Base-by-base conservation (phyloP, 1,140 invertebrate genomes). In the Hycleus phaleratus region DNA sequence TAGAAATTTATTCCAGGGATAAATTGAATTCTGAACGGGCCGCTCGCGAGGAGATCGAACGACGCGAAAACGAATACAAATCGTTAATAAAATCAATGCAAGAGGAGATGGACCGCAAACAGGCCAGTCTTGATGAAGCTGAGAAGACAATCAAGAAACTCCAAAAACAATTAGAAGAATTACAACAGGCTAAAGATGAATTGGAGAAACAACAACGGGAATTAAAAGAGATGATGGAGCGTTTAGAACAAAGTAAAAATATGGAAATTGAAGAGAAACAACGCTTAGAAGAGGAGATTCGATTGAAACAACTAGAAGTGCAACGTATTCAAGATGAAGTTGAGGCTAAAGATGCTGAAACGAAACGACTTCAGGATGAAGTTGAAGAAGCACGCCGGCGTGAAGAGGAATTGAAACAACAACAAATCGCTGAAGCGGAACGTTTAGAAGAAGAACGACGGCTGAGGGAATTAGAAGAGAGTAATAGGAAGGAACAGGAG, bases 121-220 rank as follows among this genome's bases (percentile, higher is more conserved):
- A 88, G 69, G 85, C 77, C 6, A 81, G 93, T 73, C 77, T 95
- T 40, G 69, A 85, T 32, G 90, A 93, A 73, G 93, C 95, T 26
- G 90, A 93, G 79, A 88, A 95, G 71, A 97, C 95, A 77, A 97
- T 96, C 68, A 82, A 91, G 47, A 85, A 91, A 63, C 76, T 98
- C 55, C 93, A 97, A 74, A 90, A 97, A 68, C 94, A 97, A 74
- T 80, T 98, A 49, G 83, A 82, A 68, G 91, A 96, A 71, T 76
- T 92, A 67, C 91, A 94, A 77, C 82, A 84, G 59, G 93, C 96
- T 67, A 97, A 98, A 76, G 93, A 98, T 72, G 91, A 95, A 71
- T 77, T 98, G 38, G 96, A 98, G 77, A 76, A 82, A 65, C 84
- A 91, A 67, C 91, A 95, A 77, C 86, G 86, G 63, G 86, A 88